A percentile compares a stretch with the other conserved stretches of the same genome.
phyloP scores from a whole-genome alignment of 2,888 invertebrate species.

The Halocaridina rubra region DNA sequence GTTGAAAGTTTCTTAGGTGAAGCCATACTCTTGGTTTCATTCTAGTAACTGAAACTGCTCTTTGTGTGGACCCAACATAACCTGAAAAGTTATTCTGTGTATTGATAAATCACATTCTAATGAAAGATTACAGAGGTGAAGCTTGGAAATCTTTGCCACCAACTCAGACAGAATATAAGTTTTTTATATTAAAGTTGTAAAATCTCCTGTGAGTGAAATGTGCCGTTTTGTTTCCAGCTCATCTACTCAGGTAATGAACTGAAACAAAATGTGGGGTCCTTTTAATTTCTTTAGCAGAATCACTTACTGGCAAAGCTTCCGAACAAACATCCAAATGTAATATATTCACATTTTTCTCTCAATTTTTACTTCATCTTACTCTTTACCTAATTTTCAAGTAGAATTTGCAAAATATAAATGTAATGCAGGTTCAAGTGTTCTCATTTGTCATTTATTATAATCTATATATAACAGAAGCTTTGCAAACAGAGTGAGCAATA shows the following conservation, averaged over 20 bases:
- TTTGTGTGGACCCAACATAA: no score
- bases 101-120: background rate
- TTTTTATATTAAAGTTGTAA: no score
- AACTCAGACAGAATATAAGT: no score
- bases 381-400: no score
- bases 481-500: constrained; percentile 41
- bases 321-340: background rate
- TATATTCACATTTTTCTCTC: background rate
- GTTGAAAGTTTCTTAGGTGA: no score
- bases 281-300: constrained; percentile 24
- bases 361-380: background rate
- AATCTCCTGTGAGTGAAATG: constrained; percentile 31
- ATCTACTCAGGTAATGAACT: constrained; percentile 21
- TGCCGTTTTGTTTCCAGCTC: constrained; percentile 21
- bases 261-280: constrained; percentile 30
- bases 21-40: no score
- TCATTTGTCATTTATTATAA: background rate
- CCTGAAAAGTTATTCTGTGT: no score
- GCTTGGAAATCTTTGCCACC: no score
- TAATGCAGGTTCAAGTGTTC: background rate
- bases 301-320: constrained; percentile 45
- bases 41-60: no score
- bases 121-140: no score
- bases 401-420: no score
- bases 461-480: constrained; percentile 15